Base-by-base conservation (phyloP, 2,797 vertebrate genomes). In the Rachycentron canadum region DNA sequence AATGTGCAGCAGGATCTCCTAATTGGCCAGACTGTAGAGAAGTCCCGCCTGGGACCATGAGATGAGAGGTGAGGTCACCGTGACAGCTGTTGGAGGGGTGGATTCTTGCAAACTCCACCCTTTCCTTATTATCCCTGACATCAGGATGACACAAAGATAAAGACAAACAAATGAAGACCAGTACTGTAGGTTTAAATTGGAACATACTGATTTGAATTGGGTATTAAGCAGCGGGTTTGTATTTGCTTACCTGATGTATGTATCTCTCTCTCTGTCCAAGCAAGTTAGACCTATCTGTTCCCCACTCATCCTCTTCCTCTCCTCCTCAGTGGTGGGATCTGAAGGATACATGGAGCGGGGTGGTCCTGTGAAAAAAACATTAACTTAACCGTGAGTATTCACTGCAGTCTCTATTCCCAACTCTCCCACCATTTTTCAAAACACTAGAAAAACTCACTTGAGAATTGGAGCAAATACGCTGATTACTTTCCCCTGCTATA, bases 61-160 rank as follows among this genome's bases (percentile, higher is more conserved):
- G 95, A 93, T 98, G 97, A 45, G 98, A 96, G 41, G 96, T 92
- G 76, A 99, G 95, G 83, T 99, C 98, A 84, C 97, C 96, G 0
- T 97, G 97, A 90, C 97, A 99, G 86, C 95, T 95, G 88, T 96
- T 96, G 0, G 98, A 96, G 0, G 97, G 96, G 90, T 97, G 98
- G 84, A 98, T 96, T 92, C 97, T 95, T 61, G 97, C 94, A 72
- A 98, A 98, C 72, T 99, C 98, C 89, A 98, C 95, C 79, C 97
- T 95, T 60, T 99, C 97, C 89, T 99, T 99, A 93, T 96, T 98
- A 86, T 99, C 97, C 93, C 98, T 96, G 87, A 45, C 36, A 86
- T 82, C 13, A 72, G 53, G 49, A 66, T 30, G 62, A 79, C 38
- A 67, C 21, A 77, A 77, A 61, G 9, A 70, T 78, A 5, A 76